phyloP scores from a whole-genome alignment of 2,888 invertebrate species.

The Rugalucina vietnamica region DNA sequence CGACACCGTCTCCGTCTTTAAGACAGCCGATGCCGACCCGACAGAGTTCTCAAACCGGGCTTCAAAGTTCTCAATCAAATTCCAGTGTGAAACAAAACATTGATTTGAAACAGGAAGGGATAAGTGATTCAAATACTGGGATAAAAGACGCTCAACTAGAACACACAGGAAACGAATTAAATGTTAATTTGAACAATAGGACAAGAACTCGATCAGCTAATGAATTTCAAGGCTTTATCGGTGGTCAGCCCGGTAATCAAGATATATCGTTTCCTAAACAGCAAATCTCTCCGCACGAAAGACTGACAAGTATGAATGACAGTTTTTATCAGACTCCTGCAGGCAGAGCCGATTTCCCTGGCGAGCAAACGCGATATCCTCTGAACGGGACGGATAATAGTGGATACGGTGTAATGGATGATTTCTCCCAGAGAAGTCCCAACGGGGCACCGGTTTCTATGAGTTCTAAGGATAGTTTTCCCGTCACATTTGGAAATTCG shows the following conservation, averaged over 20 bases:
- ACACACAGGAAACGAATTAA: background rate
- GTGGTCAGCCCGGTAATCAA: constrained; percentile 46
- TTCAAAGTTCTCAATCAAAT: background rate
- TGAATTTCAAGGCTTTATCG: background rate
- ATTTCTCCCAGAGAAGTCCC: constrained; percentile 57
- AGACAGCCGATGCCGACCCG: background rate
- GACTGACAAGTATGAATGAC: constrained; percentile 50
- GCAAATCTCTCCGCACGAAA: constrained; percentile 56
- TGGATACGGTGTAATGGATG: constrained; percentile 46
- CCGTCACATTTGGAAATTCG: constrained; percentile 53
- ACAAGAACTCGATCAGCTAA: background rate
- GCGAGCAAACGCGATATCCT: constrained; percentile 49
- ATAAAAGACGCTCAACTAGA: background rate
- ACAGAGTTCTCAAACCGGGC: background rate
- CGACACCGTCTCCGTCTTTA: constrained; percentile 30
- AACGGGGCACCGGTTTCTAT: constrained; percentile 44
- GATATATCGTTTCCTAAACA: constrained; percentile 49
- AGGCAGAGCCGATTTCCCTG: constrained; percentile 56
- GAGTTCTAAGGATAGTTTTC: constrained; percentile 62
- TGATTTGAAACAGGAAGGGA: background rate
- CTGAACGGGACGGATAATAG: constrained; percentile 45
- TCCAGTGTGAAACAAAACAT: background rate
- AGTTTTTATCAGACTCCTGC: constrained; percentile 55
- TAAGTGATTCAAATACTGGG: background rate
- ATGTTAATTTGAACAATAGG: background rate